Base-by-base conservation (phyloP, 2,888 invertebrate species). In the Eumacrocentrus americanus region DNA sequence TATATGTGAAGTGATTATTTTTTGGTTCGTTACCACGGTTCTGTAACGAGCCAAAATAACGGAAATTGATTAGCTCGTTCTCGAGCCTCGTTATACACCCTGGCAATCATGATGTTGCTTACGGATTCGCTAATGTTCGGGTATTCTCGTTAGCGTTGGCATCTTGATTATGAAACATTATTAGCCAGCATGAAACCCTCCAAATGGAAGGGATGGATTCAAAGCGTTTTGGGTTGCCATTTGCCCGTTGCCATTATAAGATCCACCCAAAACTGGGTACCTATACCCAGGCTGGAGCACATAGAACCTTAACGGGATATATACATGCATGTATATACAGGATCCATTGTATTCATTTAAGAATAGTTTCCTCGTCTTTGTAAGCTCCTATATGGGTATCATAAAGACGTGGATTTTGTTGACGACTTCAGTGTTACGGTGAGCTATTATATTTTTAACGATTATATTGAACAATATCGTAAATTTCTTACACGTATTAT, bases 91-190 rank as follows among this genome's bases (percentile, higher is more conserved):
- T 44, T 44, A 44, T 44, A 16, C 22, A 20, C 16, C 22, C 29
- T 6, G 4, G 9, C 29, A 29, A 29, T 29, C 29, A 20, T 44
- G 16, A 20, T 20, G 44, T 44, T 44, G 44, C 22, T 44, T 44
- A 44, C 44, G 44, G 16, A 44, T n/a, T 44, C 12, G 20, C 34
- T 60, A 56, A 59, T 59, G 54, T 44, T 63, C 47, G 60, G 61
- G 53, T 52, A 44, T 59, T 61, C 52, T 58, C 51, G 38, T 58
- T 57, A 56, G 35, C 58, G 47, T 62, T 54, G 61, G 63, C 63
- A 65, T 65, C 51, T 61, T 61, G 57, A 65, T 63, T 59, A 63
- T 61, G 59, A 65, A 61, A 61, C 53, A 59, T 60, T 63, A 35
- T n/a, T 35, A 35, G 9, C 20, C 42, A 42, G 3, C 20, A 16